Evolutionary conservation across 1,140 invertebrate genomes (phyloP), one percentile per base, ranked within the genome.

Genomic region (Hermatobates lingyangjiaoensis): DNA sequence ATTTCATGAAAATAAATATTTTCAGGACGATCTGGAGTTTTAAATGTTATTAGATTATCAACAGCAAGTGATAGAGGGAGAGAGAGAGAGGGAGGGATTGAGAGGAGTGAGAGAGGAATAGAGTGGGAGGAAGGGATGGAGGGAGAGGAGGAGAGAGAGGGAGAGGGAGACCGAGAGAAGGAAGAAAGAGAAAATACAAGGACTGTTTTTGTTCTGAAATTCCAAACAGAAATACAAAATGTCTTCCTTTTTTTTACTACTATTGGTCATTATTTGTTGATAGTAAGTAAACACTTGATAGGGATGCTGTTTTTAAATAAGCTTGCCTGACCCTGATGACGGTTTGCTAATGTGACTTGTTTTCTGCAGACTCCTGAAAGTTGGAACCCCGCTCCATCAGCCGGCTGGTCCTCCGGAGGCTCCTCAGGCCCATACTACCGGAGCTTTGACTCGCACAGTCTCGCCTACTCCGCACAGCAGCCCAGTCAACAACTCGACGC

Each of bases 391-490:
- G 55, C 51, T 0, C 47, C 56, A 0, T 30, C 52, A 3, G 52
- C 57, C 4, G 69, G 64, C 57, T 60, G 59, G 24, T 52, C 58
- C 0, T 48, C 57, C 3, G 51, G 62, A 50, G 20, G 25, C 21
- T 39, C 30, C 2, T 47, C 48, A n/a, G 45, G 45, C 27, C 28
- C 30, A 25, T 54, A 50, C 47, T 38, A 45, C 27, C 23, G 53
- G 3, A 34, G 45, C 24, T 40, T 51, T 21, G 51, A 23, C 45
- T n/a, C 53, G 12, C 53, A 54, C 25, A 48, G 50, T 30, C 26
- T 54, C 2, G 53, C 53, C 27, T 81, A 80, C 62, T 71, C 71
- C 44, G 72, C 70, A 20, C 74, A 77, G 51, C 55, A 58, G 7
- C 61, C 69, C 14, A 42, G 21, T 20, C 39, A 42, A 42, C n/a